Conservation (phyloP, 2,113 vertebrate genomes). For the Hippocampus barbouri region DNA sequence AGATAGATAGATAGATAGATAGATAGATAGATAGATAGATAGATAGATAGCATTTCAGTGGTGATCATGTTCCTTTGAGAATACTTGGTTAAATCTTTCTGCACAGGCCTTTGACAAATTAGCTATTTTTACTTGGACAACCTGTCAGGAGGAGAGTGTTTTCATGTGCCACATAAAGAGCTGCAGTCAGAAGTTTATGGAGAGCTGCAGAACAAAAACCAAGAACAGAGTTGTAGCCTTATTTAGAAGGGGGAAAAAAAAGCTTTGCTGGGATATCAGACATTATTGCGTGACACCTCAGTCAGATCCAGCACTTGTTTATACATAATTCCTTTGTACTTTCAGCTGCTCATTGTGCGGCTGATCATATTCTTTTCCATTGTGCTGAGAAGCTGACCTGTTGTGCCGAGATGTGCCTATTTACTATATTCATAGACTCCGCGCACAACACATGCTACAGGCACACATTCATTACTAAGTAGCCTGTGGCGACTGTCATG, state of each 20-base stretch:
- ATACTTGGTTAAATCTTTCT: slow-evolving; percentile 41
- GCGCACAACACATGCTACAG: slow-evolving; percentile 63
- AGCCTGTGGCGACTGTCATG: slow-evolving; percentile 70
- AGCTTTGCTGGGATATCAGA: slow-evolving; percentile 53
- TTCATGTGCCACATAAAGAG: slow-evolving; percentile 59
- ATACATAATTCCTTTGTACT: slow-evolving; percentile 68
- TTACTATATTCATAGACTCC: slow-evolving; percentile 67
- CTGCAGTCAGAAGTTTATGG: slow-evolving; percentile 50
- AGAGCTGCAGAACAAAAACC: slow-evolving; percentile 47
- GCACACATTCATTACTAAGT: slow-evolving; percentile 71
- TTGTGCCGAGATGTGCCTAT: slow-evolving; percentile 69
- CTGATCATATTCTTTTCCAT: slow-evolving; percentile 58
- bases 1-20: no score
- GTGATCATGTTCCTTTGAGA: slow-evolving; percentile 30
- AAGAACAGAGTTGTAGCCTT: slow-evolving; percentile 41
- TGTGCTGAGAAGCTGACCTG: slow-evolving; percentile 66
- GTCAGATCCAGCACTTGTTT: slow-evolving; percentile 55
- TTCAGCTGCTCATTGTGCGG: slow-evolving; percentile 46
- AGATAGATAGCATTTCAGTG: neutral
- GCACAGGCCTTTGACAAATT: slow-evolving; percentile 35
- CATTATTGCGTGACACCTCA: slow-evolving; percentile 55
- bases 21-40: no score
- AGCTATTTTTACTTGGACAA: slow-evolving; percentile 62
- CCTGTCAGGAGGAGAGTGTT: slow-evolving; percentile 61
- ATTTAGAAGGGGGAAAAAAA: slow-evolving; percentile 54